A percentile compares a stretch with the other conserved stretches of the same genome.
These are phyloP conservation scores for Sciurus niger DNA, from an alignment of 2,113 vertebrate genomes.

Conservation along the genomic window DNA sequence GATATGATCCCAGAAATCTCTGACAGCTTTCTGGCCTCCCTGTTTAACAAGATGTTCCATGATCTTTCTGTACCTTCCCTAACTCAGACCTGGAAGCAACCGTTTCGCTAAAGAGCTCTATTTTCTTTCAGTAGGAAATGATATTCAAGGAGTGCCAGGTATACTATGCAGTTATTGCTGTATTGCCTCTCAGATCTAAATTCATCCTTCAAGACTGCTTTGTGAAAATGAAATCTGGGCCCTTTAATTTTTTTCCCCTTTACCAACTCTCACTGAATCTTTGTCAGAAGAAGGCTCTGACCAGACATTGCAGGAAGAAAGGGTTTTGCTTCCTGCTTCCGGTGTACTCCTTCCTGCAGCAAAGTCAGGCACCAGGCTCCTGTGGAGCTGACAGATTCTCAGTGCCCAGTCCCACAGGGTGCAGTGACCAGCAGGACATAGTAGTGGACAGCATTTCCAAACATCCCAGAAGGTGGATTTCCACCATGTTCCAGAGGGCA, in stretches of 20 bases:
- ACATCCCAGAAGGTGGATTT: not conserved
- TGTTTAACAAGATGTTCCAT: not conserved
- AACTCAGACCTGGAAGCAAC: not conserved
- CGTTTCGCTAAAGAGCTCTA: conserved; percentile 5
- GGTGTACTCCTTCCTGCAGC: not conserved
- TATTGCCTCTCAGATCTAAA: not conserved
- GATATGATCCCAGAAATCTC: not conserved
- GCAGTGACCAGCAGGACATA: not conserved
- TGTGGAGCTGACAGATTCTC: not conserved
- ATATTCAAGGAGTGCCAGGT: not conserved
- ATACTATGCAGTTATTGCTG: not conserved
- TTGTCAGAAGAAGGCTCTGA: not conserved
- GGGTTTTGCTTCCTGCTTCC: not conserved
- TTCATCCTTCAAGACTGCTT: not conserved
- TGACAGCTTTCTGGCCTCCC: not conserved
- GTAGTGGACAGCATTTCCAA: not conserved
- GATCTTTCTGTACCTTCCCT: conserved; percentile 18
- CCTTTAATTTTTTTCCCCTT: conserved; percentile 13
- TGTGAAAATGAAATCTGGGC: conserved; percentile 50
- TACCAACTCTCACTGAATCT: not conserved
- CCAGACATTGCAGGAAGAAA: not conserved
- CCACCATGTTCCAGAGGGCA: not conserved
- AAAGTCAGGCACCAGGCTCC: not conserved
- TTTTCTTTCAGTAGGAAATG: conserved; percentile 45
- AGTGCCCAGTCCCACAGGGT: not conserved